Percentiles rank a stretch among this genome's conserved stretches.
Evolutionary conservation across 2,888 invertebrate species (phyloP).

Genomic region (Rhagonycha fulva): DNA sequence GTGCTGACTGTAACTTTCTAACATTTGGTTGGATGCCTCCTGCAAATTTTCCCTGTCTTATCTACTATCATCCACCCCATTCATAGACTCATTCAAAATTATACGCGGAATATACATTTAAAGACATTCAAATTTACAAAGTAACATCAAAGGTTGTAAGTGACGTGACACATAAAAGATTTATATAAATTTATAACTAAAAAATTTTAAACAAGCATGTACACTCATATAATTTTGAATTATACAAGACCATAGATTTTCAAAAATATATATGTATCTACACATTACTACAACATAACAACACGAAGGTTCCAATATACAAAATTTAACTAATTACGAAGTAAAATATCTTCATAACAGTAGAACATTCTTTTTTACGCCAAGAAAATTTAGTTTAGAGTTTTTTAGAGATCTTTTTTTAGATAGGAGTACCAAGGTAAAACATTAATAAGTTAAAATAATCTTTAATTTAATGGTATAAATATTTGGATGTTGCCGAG

Average conservation of each 20-base stretch:
- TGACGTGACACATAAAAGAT: neutral
- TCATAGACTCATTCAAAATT: slow-evolving; percentile 10
- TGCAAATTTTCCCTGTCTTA: slow-evolving; percentile 52
- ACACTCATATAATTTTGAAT: neutral
- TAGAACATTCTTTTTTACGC: no score
- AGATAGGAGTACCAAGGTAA: no score
- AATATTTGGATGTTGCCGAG: no score
- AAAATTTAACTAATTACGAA: neutral
- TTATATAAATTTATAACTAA: neutral
- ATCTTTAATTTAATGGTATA: no score
- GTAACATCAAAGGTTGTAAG: neutral
- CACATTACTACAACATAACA: neutral
- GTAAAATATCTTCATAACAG: neutral
- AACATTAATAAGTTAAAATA: no score
- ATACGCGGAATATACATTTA: slow-evolving; percentile 20
- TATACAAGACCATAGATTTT: neutral
- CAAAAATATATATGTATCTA: neutral
- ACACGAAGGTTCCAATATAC: neutral
- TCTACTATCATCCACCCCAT: slow-evolving; percentile 27
- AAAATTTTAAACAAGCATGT: neutral
- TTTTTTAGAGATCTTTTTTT: no score
- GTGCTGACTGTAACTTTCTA: slow-evolving; percentile 51
- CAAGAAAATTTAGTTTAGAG: no score
- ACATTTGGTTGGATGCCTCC: slow-evolving; percentile 57
- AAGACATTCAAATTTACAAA: neutral